Percentiles rank a stretch among this genome's conserved stretches.
phyloP scores from a whole-genome alignment of 2,888 invertebrate genomes.

The Leucoma salicis region DNA sequence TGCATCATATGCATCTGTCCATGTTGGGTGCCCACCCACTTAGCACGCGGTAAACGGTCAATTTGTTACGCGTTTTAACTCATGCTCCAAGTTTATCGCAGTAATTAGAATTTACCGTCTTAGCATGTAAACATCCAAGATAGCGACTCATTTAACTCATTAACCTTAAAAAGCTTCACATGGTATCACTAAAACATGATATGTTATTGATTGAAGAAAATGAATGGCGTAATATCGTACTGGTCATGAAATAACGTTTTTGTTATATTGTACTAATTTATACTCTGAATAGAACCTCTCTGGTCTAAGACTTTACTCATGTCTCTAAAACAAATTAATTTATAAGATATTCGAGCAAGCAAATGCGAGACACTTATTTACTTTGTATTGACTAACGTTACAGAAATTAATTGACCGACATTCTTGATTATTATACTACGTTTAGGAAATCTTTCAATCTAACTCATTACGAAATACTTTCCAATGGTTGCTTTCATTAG shows the following conservation, averaged over 20 bases:
- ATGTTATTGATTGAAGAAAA: too few relatives aligned
- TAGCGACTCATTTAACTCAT: constrained; percentile 16
- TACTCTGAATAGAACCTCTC: too few relatives aligned
- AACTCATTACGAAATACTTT: constrained; percentile 23
- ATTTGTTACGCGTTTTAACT: constrained; percentile 25
- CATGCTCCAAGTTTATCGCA: constrained; percentile 12
- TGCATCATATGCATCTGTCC: constrained; percentile 18
- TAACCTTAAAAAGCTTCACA: constrained; percentile 8
- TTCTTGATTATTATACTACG: constrained; percentile 19
- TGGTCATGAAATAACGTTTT: too few relatives aligned
- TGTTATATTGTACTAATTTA: too few relatives aligned
- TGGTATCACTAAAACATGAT: background rate
- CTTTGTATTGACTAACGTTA: too few relatives aligned
- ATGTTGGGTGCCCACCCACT: constrained; percentile 21
- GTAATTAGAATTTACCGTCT: constrained; percentile 13
- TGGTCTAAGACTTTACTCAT: too few relatives aligned
- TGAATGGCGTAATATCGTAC: too few relatives aligned
- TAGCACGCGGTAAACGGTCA: constrained; percentile 17
- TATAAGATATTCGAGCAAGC: too few relatives aligned
- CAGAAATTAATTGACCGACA: too few relatives aligned
- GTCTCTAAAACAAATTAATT: too few relatives aligned
- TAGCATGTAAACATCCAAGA: constrained; percentile 14
- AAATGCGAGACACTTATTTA: too few relatives aligned
- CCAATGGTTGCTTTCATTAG: constrained; percentile 20
- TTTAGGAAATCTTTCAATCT: constrained; percentile 15